Evolutionary conservation across 2,888 invertebrate genomes (phyloP).

Genomic region (Trissolcus brochymenae): DNA sequence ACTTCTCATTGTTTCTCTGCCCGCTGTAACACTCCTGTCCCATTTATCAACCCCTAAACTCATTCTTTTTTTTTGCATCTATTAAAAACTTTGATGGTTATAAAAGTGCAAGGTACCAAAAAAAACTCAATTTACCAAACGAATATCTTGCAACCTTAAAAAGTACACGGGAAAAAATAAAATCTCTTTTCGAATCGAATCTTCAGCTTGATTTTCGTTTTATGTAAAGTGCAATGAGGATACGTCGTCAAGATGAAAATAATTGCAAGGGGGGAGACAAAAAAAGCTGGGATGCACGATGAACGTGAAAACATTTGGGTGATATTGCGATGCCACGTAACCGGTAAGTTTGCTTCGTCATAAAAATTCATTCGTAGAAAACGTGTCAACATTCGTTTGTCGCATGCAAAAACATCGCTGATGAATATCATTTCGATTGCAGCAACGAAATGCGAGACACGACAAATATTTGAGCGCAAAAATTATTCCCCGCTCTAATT

Average conservation of each 20-base stretch:
- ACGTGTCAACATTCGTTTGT: constrained; percentile 40
- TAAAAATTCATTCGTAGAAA: constrained; percentile 28
- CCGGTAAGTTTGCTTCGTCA: neutral
- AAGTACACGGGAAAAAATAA: too few relatives aligned
- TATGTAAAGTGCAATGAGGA: neutral
- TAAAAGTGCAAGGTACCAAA: neutral
- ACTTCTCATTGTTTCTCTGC: constrained; percentile 31
- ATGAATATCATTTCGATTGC: constrained; percentile 37
- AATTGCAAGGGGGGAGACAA: neutral
- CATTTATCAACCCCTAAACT: neutral
- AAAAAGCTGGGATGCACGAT: neutral
- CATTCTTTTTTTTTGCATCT: neutral
- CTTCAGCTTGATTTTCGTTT: neutral
- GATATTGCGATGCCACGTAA: constrained; percentile 14
- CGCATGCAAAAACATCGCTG: constrained; percentile 36
- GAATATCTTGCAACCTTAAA: neutral
- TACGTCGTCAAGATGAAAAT: neutral
- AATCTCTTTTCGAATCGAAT: neutral
- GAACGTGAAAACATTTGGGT: constrained; percentile 1
- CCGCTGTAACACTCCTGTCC: neutral
- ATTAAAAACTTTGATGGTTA: neutral
- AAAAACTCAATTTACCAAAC: neutral
- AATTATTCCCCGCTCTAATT: neutral
- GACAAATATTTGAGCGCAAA: constrained; percentile 15
- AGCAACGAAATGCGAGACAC: constrained; percentile 18